Evolutionary conservation across 2,113 vertebrate species (phyloP).

Genomic region (Dendrocopos noguchii): DNA sequence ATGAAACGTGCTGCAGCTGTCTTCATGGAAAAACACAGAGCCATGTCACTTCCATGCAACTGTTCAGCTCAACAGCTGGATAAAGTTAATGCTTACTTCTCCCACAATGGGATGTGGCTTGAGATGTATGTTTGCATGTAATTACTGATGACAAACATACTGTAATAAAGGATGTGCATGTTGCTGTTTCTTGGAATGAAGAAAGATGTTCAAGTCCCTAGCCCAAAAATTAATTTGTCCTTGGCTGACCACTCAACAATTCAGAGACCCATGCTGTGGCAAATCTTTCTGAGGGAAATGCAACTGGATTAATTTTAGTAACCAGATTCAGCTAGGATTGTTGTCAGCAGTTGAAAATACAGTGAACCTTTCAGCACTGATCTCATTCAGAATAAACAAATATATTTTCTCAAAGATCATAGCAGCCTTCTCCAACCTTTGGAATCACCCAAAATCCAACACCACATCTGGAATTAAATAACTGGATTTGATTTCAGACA

Average conservation of each 20-base stretch:
- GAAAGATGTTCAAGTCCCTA: background rate
- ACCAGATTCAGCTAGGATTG: background rate
- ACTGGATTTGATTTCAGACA: constrained; percentile 11
- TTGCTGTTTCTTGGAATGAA: background rate
- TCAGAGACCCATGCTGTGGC: background rate
- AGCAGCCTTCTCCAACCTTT: background rate
- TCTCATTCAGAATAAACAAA: background rate
- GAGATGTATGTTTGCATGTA: background rate
- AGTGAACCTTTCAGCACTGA: background rate
- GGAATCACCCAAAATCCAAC: constrained; percentile 21
- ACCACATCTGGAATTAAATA: constrained; percentile 44
- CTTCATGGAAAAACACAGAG: background rate
- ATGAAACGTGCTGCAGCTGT: background rate
- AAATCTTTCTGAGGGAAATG: background rate
- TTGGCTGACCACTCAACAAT: background rate
- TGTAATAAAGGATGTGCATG: background rate
- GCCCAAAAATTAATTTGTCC: background rate
- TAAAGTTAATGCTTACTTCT: constrained; percentile 18
- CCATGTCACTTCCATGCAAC: background rate
- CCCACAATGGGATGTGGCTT: background rate
- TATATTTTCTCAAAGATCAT: background rate
- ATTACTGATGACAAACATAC: background rate
- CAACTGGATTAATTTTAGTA: background rate
- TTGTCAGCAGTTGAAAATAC: constrained; percentile 2
- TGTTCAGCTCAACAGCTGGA: background rate